Conservation (phyloP, 1,140 invertebrate genomes). For the Brachionus sp. region DNA sequence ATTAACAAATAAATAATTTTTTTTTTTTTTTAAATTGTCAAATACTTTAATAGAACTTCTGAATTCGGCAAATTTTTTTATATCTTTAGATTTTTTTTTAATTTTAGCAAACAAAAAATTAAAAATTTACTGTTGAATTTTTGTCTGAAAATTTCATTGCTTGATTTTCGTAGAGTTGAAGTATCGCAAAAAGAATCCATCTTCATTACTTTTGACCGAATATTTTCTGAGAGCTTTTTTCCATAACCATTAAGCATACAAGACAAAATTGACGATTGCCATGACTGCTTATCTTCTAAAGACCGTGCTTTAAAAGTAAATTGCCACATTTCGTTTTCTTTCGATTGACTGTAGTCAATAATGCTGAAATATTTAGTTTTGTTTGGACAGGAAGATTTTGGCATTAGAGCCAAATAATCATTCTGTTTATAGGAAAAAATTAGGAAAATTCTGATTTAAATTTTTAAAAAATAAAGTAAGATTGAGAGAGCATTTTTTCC, state of each 20-base stretch:
- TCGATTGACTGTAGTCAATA: constrained; percentile 42
- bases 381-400: constrained; percentile 10
- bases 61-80: neutral
- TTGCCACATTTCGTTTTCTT: constrained; percentile 30
- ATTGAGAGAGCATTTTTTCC: too few species aligned
- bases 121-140: neutral
- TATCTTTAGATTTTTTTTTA: neutral
- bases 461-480: too few species aligned
- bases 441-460: too few species aligned
- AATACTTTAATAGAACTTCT: neutral
- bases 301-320: constrained; percentile 42
- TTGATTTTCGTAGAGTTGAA: neutral
- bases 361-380: constrained; percentile 36
- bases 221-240: constrained; percentile 32
- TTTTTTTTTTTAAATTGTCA: neutral
- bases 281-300: constrained; percentile 26
- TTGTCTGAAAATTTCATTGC: constrained; percentile 37
- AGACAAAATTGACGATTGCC: constrained; percentile 31
- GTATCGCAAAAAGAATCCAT: constrained; percentile 18
- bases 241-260: constrained; percentile 45
- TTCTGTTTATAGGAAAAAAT: neutral
- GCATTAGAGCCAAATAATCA: constrained; percentile 39
- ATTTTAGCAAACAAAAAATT: neutral
- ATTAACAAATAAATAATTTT: too few species aligned
- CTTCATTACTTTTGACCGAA: constrained; percentile 28